These are phyloP conservation scores for Aromia moschata DNA, from an alignment of 2,888 invertebrate genomes.

Conservation along the genomic window DNA sequence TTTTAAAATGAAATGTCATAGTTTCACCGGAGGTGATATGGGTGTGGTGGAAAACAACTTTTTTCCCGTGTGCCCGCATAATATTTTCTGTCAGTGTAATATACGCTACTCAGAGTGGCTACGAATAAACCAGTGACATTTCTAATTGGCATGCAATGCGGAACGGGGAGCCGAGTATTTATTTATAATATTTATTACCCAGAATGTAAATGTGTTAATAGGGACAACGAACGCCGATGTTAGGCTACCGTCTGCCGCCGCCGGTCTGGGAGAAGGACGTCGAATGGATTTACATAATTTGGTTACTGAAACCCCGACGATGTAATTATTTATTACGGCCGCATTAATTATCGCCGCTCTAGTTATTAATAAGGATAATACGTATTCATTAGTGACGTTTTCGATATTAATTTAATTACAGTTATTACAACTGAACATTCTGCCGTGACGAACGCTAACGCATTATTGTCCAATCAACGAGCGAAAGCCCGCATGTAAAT, in stretches of 20 bases:
- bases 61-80: too few relatives aligned
- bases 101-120: background rate
- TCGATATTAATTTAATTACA: background rate
- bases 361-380: background rate
- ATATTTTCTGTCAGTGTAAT: too few relatives aligned
- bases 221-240: constrained; percentile 19
- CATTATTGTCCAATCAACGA: too few relatives aligned
- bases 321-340: background rate
- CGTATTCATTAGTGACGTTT: background rate
- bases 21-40: too few relatives aligned
- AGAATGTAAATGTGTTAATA: constrained; percentile 13
- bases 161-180: background rate
- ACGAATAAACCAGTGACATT: constrained; percentile 7
- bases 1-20: too few relatives aligned
- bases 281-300: background rate
- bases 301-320: background rate
- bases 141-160: constrained; percentile 13
- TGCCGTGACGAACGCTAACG: too few relatives aligned
- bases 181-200: constrained; percentile 6
- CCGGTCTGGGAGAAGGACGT: constrained; percentile 1
- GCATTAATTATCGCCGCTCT: background rate
- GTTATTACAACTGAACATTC: too few relatives aligned
- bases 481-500: too few relatives aligned
- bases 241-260: constrained; percentile 2
- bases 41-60: too few relatives aligned